phyloP scores from a whole-genome alignment of 2,113 vertebrate species.

The Gorsachius goisagi region DNA sequence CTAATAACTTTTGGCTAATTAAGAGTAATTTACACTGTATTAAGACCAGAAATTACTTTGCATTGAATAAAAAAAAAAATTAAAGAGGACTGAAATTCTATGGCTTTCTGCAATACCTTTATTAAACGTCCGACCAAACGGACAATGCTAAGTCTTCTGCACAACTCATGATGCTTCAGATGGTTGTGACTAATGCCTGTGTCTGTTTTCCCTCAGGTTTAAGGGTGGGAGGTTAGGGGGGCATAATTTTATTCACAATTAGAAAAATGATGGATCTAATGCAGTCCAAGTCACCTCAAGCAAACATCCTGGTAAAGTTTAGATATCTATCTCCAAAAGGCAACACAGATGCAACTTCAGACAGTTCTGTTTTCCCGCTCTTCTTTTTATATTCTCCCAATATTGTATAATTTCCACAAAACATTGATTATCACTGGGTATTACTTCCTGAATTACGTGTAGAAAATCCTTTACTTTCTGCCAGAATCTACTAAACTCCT shows the following conservation, averaged over 20 bases:
- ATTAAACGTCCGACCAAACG: not conserved
- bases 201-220: not conserved
- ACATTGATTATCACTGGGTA: not conserved
- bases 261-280: not conserved
- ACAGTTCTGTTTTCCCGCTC: not conserved
- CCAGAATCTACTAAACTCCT: not conserved
- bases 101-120: not conserved
- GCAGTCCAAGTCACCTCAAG: not conserved
- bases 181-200: not conserved
- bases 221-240: accelerated
- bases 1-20: not conserved
- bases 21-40: not conserved
- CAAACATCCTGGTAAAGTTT: not conserved
- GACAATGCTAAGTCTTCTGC: not conserved
- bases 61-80: not conserved
- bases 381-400: not conserved
- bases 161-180: not conserved
- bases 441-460: not conserved
- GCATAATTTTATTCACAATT: not conserved
- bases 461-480: not conserved
- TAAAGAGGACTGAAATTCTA: not conserved
- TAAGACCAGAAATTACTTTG: not conserved
- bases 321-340: not conserved
- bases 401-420: not conserved
- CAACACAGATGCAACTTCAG: not conserved